Evolutionary conservation across 2,113 vertebrate genomes (phyloP).

Genomic region (Myiopsitta monachus): DNA sequence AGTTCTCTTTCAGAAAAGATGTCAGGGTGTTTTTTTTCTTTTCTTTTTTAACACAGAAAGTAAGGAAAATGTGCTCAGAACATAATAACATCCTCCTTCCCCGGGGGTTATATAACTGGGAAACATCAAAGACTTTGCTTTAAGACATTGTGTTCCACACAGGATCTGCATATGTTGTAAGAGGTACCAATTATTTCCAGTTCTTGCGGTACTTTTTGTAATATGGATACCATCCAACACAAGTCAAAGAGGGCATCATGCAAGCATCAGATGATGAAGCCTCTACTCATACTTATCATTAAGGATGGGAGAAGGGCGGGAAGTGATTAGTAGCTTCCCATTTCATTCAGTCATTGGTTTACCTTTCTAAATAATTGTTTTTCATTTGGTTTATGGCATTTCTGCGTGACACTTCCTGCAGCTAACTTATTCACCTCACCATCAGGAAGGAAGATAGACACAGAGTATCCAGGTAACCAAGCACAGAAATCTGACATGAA

Average conservation of each 20-base stretch:
- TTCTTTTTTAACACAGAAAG: background rate
- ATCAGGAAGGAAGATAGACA: background rate
- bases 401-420: background rate
- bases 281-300: constrained; percentile 41
- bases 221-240: background rate
- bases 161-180: constrained; percentile 43
- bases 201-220: constrained; percentile 36
- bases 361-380: constrained; percentile 13
- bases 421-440: background rate
- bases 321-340: constrained; percentile 34
- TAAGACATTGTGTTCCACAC: constrained; percentile 28
- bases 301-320: background rate
- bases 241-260: constrained; percentile 31
- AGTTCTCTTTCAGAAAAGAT: background rate
- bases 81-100: constrained; percentile 13
- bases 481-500: background rate
- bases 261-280: constrained; percentile 8
- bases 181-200: constrained; percentile 58
- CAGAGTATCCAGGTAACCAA: background rate
- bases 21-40: background rate
- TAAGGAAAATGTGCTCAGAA: background rate
- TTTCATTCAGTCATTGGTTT: background rate
- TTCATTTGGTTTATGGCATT: background rate
- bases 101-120: constrained; percentile 30
- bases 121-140: constrained; percentile 43